phyloP scores from a whole-genome alignment of 2,797 vertebrate species.

The Allobates femoralis region DNA sequence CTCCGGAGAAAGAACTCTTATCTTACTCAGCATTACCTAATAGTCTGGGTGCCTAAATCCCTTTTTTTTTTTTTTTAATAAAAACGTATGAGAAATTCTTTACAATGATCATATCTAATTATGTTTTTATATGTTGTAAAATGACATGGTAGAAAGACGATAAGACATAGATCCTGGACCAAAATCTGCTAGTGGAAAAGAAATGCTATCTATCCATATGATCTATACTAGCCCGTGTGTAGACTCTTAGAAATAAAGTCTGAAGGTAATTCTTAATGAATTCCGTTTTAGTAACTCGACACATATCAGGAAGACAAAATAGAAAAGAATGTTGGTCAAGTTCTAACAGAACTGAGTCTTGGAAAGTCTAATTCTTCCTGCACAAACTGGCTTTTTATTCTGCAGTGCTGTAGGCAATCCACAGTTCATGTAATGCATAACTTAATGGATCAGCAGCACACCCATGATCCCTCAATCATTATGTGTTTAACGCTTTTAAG shows the following conservation, averaged over 20 bases:
- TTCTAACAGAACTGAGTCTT: conserved; percentile 1
- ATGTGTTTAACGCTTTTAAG: neutral
- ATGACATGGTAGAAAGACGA: neutral
- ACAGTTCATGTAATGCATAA: conserved; percentile 12
- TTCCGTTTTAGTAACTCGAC: neutral
- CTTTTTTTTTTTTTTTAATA: no score
- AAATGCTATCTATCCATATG: neutral
- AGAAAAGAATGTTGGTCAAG: conserved; percentile 6
- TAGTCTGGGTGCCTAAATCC: neutral
- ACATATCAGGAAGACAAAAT: neutral
- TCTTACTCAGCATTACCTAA: neutral
- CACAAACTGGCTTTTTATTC: neutral
- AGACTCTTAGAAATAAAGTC: neutral
- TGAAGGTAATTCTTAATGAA: neutral
- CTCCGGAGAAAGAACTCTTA: neutral
- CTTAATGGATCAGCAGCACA: conserved; percentile 8
- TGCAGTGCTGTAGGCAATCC: conserved; percentile 33
- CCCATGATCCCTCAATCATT: neutral
- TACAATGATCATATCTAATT: neutral
- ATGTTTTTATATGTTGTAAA: neutral
- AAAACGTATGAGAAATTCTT: neutral
- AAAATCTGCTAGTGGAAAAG: neutral
- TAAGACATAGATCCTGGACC: neutral
- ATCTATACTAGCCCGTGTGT: neutral
- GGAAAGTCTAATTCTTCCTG: neutral